Evolutionary conservation across 2,797 vertebrate species (phyloP), one percentile per base, ranked within the genome.

Genomic region (Enteromius mattozi): DNA sequence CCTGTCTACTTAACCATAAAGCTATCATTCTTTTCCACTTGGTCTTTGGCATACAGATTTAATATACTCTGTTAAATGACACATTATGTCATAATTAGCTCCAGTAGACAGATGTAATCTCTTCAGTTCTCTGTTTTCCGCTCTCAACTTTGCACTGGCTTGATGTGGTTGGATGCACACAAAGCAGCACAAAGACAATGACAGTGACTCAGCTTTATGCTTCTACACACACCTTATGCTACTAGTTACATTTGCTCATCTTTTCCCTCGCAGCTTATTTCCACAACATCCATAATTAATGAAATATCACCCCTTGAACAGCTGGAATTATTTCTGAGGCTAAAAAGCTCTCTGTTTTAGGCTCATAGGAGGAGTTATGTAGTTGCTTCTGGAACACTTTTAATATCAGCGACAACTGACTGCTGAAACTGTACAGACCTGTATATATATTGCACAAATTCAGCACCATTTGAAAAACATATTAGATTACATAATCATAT

Each of bases 281-380:
- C 5, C 71, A 35, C 65, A 61, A 19, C 40, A 70, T 70, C 19
- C 74, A 78, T 84, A 78, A 78, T 84, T 24, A 16, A 83, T 83
- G 35, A 83, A 78, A 78, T 24, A 9, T 42, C 74, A 42, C 65
- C 63, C 10, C 0, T 40, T 33, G 49, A 77, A 77, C 65, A 56
- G 47, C 65, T 83, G 49, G 49, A 77, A 68, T 77, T 33, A 51
- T 63, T 42, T 42, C 1, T 42, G 71, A 51, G 71, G 19, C 45
- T 75, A 33, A 75, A 49, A 17, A 33, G 45, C 63, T 68, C 7
- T 80, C 35, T 45, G 37, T 74, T 49, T 37, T 27, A 74, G 8
- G 27, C 56, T 49, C 59, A 74, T 17, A 14, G 56, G 56, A 40
- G 71, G 59, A 51, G 30, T 21, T 75, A 17, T 30, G 40, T 35